Evolutionary conservation across 2,113 vertebrate species (phyloP).

Genomic region (Cervus canadensis): DNA sequence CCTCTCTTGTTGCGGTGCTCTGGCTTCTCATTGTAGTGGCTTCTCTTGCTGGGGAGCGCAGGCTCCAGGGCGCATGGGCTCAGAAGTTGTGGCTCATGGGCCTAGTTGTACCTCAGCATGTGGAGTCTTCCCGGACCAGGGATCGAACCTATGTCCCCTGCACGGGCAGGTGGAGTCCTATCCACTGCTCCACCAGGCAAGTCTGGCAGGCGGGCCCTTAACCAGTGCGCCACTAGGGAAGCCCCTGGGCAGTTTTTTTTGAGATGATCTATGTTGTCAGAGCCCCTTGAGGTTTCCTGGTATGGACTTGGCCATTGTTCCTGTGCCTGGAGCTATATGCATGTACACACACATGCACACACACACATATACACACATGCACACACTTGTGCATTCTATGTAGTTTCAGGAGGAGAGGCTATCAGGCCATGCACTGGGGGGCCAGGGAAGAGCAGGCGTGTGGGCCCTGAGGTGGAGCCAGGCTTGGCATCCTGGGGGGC

Average conservation of each 20-base stretch:
- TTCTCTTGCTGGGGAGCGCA: not conserved
- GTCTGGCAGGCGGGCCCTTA: not conserved
- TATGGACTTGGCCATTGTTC: rapidly evolving
- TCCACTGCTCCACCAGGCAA: not conserved
- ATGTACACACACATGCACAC: not conserved
- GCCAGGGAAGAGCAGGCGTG: not conserved
- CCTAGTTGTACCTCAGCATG: not conserved
- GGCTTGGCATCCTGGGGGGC: no score
- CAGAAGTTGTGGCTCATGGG: not conserved
- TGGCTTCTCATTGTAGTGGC: not conserved
- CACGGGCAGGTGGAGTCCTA: not conserved
- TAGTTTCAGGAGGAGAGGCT: not conserved
- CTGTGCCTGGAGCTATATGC: not conserved
- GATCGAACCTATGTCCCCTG: not conserved
- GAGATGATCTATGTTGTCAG: not conserved
- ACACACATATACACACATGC: rapidly evolving
- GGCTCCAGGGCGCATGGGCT: not conserved
- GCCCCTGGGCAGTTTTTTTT: not conserved
- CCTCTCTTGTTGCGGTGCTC: rapidly evolving
- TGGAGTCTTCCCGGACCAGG: not conserved
- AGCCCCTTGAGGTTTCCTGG: not conserved
- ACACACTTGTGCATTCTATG: rapidly evolving
- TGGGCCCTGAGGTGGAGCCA: not conserved
- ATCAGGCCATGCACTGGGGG: not conserved
- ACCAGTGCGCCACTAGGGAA: not conserved